Evolutionary conservation across 2,888 invertebrate genomes (phyloP), one percentile per base, ranked within the genome.

Genomic region (Drosophila lacicola): DNA sequence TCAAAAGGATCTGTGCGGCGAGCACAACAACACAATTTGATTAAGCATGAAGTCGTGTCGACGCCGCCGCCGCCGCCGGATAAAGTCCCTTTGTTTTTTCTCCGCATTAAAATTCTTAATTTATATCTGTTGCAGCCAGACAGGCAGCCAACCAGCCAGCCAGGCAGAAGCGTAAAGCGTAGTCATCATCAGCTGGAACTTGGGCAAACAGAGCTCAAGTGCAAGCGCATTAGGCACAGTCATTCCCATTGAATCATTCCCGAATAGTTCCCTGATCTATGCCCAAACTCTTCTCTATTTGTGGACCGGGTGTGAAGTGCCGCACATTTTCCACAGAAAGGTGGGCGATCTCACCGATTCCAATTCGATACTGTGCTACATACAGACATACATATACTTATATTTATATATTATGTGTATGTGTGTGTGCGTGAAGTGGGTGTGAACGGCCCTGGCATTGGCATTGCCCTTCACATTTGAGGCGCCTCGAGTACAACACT

Each of bases 31-130:
- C 88, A 85, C 88, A 85, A 85, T 82, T 78, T 89, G 88, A 88
- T 88, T 90, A 89, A 82, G 87, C 88, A 80, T 89, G 90, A 89
- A 86, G 89, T 80, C 74, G 75, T 64, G 70, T 69, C 66, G 76
- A 75, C 72, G 70, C 70, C 67, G 62, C 14, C 54, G 45, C 11
- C 67, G 62, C 14, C 54, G 45, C 11, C 11, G 42, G 41, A 54
- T 49, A 58, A 63, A 72, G 21, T 71, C 74, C 67, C 73, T 82
- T 78, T 73, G 70, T 83, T 79, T 75, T 80, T 72, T 71, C 79
- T 77, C 74, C 74, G 84, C 87, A 89, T 87, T 84, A 78, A 83
- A 82, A 83, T 82, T 83, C 84, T 76, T 78, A 86, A 86, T 88
- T 88, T 89, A 84, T 82, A 84, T 88, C 55, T 57, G 64, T 76